Evolutionary conservation across 2,797 vertebrate genomes (phyloP).

Genomic region (Anabas testudineus): DNA sequence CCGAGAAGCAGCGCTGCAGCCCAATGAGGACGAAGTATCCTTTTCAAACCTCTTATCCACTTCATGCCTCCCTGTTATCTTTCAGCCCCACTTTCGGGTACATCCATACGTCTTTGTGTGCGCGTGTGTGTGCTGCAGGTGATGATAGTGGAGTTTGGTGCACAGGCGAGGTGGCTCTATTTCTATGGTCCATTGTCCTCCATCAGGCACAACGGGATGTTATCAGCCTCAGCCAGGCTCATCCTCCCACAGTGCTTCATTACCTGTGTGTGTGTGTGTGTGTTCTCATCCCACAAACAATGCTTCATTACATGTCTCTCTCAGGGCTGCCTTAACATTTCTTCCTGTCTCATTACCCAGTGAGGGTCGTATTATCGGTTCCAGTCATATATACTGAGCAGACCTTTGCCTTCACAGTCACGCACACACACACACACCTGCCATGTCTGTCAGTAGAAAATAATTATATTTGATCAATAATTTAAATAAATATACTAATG

Average conservation of each 20-base stretch:
- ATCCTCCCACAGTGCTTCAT: conserved; percentile 78
- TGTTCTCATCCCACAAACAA: conserved; percentile 60
- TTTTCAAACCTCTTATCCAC: conserved; percentile 34
- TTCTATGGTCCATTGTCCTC: conserved; percentile 77
- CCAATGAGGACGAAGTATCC: not conserved
- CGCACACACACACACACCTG: conserved; percentile 23
- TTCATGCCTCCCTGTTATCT: conserved; percentile 34
- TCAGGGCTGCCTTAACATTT: conserved; percentile 67
- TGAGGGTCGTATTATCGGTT: conserved; percentile 69
- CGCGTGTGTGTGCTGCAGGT: conserved; percentile 11
- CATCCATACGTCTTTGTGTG: conserved; percentile 48
- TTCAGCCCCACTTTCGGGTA: conserved; percentile 31
- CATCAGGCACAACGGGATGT: conserved; percentile 77
- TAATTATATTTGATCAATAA: too few species aligned
- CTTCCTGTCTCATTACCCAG: conserved; percentile 68
- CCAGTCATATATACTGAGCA: conserved; percentile 70
- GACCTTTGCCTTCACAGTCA: conserved; percentile 52
- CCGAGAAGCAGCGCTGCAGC: not conserved
- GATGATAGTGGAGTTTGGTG: conserved; percentile 47
- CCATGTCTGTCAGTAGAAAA: conserved; percentile 17
- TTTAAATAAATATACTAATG: not conserved
- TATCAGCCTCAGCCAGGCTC: conserved; percentile 81
- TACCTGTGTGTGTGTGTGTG: conserved; percentile 57
- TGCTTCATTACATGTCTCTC: conserved; percentile 74
- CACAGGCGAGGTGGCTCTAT: conserved; percentile 58